A percentile compares a stretch with the other conserved stretches of the same genome.
Evolutionary conservation across 2,113 vertebrate species (phyloP).

Genomic region (Euleptes europaea): DNA sequence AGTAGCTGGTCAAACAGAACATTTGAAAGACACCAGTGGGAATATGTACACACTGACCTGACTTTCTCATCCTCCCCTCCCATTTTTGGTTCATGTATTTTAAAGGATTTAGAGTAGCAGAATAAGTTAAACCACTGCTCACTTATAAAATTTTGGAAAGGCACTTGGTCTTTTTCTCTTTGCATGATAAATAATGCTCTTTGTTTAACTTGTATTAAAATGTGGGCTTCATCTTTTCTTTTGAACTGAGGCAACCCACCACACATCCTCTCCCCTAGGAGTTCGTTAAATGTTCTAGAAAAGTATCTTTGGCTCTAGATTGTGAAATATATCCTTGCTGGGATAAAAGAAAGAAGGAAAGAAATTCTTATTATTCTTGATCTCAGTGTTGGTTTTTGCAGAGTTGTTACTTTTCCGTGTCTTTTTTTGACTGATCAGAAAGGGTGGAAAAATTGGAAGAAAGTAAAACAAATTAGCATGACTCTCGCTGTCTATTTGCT

Average conservation of each 20-base stretch:
- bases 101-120: neutral
- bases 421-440: neutral
- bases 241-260: neutral
- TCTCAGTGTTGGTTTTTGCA: neutral
- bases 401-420: neutral
- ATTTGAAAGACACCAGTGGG: slow-evolving; percentile 13
- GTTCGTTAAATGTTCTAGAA: slow-evolving; percentile 17
- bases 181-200: slow-evolving; percentile 5
- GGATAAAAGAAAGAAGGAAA: neutral
- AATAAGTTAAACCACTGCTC: neutral
- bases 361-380: neutral
- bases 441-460: neutral
- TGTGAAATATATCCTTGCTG: neutral
- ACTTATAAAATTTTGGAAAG: neutral
- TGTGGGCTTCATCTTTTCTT: neutral
- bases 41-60: neutral
- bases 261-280: neutral
- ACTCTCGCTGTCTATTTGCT: neutral
- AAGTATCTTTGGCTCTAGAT: neutral
- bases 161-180: neutral
- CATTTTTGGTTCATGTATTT: neutral
- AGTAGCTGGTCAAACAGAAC: slow-evolving; percentile 13
- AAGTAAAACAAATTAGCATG: neutral
- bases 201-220: neutral
- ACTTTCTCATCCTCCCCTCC: neutral